Evolutionary conservation across 2,888 invertebrate genomes (phyloP).

Genomic region (Papilio gigon): DNA sequence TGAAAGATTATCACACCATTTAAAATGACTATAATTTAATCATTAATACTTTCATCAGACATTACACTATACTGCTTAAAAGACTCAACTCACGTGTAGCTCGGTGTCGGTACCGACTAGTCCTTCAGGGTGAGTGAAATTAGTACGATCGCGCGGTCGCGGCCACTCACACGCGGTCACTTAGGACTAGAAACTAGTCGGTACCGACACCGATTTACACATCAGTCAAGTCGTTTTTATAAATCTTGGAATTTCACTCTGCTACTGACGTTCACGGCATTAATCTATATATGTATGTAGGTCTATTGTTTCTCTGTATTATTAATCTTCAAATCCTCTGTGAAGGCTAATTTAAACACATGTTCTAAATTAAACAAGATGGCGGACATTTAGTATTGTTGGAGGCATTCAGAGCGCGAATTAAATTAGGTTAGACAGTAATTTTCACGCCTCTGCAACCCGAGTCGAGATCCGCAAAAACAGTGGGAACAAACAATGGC

Average conservation of each 20-base stretch:
- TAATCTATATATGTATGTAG: neutral
- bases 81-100: no score
- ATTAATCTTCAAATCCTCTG: slow-evolving; percentile 14
- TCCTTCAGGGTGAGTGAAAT: no score
- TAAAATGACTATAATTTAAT: neutral
- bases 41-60: no score
- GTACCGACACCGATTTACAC: no score
- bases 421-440: slow-evolving; percentile 26
- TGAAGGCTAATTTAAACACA: slow-evolving; percentile 15
- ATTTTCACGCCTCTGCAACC: slow-evolving; percentile 22
- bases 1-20: neutral
- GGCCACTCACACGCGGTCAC: no score
- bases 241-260: no score
- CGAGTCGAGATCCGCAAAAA: slow-evolving; percentile 18
- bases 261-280: no score
- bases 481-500: slow-evolving; percentile 17
- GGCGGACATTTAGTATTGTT: slow-evolving; percentile 20
- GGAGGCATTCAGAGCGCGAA: slow-evolving; percentile 15
- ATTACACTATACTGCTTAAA: no score
- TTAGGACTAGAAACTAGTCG: no score
- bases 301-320: neutral
- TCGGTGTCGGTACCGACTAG: no score
- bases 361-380: slow-evolving; percentile 27
- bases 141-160: no score
- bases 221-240: no score